A percentile compares a stretch with the other conserved stretches of the same genome.
Conservation (phyloP, 2,888 invertebrate genomes). For the Apamea crenata region DNA sequence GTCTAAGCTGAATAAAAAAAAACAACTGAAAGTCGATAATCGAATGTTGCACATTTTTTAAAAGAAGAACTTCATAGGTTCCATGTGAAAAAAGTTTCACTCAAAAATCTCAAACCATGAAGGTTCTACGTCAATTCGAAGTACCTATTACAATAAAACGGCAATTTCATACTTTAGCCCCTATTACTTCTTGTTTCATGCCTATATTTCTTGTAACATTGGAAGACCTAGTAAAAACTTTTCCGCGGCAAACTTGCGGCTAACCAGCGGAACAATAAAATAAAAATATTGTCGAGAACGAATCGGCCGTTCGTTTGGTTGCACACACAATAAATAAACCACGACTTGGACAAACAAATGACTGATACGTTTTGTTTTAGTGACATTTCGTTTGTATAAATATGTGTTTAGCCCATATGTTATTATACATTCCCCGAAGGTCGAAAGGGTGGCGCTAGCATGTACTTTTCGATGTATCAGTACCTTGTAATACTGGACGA, state of each 20-base stretch:
- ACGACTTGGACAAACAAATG: conserved; percentile 22
- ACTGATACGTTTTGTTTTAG: conserved; percentile 32
- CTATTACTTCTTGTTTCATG: not conserved
- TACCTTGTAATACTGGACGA: not conserved
- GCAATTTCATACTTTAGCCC: no score
- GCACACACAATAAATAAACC: conserved; percentile 29
- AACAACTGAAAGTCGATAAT: no score
- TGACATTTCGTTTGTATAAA: conserved; percentile 2
- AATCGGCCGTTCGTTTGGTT: not conserved
- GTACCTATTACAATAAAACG: no score
- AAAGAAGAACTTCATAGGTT: no score
- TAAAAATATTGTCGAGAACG: conserved; percentile 12
- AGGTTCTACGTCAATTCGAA: no score
- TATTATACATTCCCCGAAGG: not conserved
- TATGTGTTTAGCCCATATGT: conserved; percentile 4
- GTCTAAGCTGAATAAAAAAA: no score
- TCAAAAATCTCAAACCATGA: no score
- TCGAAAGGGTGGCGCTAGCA: not conserved
- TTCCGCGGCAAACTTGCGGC: conserved; percentile 8
- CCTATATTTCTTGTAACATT: not conserved
- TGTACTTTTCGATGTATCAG: not conserved
- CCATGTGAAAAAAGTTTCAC: no score
- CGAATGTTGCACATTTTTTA: no score
- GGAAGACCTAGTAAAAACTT: conserved; percentile 16
- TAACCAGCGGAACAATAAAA: conserved; percentile 7